These are phyloP conservation scores for Cyprinodon variegatus DNA, from an alignment of 2,113 vertebrate genomes.

Conservation along the genomic window DNA sequence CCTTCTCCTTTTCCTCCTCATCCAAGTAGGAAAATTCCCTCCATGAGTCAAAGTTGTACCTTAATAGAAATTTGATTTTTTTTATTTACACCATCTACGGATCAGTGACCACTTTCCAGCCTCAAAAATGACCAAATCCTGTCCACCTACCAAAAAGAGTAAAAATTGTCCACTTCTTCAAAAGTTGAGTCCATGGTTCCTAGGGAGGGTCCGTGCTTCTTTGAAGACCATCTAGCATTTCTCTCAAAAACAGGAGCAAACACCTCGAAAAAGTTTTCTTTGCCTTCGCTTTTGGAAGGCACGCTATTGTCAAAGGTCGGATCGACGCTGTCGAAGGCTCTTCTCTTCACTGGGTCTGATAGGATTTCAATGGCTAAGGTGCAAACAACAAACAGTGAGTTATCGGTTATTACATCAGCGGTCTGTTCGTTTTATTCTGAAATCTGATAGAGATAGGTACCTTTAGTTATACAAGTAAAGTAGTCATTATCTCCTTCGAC, in stretches of 20 bases:
- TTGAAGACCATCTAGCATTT: conserved; percentile 95
- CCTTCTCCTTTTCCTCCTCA: conserved; percentile 99
- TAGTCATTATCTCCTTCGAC: conserved; percentile 98
- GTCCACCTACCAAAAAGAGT: conserved; percentile 92
- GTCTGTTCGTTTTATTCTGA: neutral
- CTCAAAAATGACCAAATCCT: too few relatives aligned
- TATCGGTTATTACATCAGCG: neutral
- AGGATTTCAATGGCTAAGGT: conserved; percentile 92
- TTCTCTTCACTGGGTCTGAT: conserved; percentile 91
- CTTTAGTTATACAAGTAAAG: conserved; percentile 99
- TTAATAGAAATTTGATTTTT: conserved; percentile 34
- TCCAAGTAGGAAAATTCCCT: conserved; percentile 99
- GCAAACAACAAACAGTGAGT: neutral
- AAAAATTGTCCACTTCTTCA: conserved; percentile 97
- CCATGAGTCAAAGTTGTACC: conserved; percentile 99
- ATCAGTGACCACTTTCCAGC: neutral
- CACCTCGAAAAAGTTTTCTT: conserved; percentile 93
- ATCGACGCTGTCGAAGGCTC: conserved; percentile 98
- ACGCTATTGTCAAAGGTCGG: conserved; percentile 94
- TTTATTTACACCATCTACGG: neutral
- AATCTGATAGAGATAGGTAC: conserved; percentile 62
- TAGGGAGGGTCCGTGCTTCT: conserved; percentile 90
- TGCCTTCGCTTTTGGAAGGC: conserved; percentile 94
- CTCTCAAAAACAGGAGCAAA: conserved; percentile 92
- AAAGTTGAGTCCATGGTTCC: conserved; percentile 88